Percentiles rank a stretch among this genome's conserved stretches.
These are phyloP conservation scores for Teinopalpus imperialis DNA, from an alignment of 2,888 invertebrate species.

Conservation along the genomic window DNA sequence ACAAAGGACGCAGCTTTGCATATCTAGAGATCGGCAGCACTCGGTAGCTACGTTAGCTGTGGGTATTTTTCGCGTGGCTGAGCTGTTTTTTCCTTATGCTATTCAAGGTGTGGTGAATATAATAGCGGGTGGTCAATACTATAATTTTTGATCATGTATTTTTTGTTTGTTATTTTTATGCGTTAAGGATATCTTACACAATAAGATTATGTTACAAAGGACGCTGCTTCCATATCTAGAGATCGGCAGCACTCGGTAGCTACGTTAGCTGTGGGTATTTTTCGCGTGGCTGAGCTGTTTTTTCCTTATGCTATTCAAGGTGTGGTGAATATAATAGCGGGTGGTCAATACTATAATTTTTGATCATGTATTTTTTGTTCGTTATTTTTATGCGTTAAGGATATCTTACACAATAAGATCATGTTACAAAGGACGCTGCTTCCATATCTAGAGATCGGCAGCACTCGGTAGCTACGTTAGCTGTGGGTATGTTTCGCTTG, in stretches of 20 bases:
- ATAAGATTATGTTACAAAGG: constrained; percentile 79
- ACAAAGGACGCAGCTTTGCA: constrained; percentile 73
- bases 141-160: no score
- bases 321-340: constrained; percentile 9
- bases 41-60: constrained; percentile 21
- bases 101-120: constrained; percentile 10
- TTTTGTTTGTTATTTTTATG: no score
- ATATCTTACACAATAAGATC: constrained; percentile 76
- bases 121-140: neutral
- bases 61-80: constrained; percentile 28
- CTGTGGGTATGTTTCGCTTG: constrained; percentile 28
- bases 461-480: constrained; percentile 16
- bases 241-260: constrained; percentile 38
- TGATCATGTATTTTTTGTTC: no score
- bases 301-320: constrained; percentile 22
- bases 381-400: no score
- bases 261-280: constrained; percentile 27
- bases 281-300: constrained; percentile 27
- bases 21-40: constrained; percentile 57
- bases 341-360: no score
- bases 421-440: constrained; percentile 72
- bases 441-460: constrained; percentile 68
- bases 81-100: constrained; percentile 28
- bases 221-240: constrained; percentile 70
- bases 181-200: constrained; percentile 63